A percentile compares a stretch with the other conserved stretches of the same genome.
phyloP scores from a whole-genome alignment of 2,113 vertebrate species.

The Chaetops frenatus region DNA sequence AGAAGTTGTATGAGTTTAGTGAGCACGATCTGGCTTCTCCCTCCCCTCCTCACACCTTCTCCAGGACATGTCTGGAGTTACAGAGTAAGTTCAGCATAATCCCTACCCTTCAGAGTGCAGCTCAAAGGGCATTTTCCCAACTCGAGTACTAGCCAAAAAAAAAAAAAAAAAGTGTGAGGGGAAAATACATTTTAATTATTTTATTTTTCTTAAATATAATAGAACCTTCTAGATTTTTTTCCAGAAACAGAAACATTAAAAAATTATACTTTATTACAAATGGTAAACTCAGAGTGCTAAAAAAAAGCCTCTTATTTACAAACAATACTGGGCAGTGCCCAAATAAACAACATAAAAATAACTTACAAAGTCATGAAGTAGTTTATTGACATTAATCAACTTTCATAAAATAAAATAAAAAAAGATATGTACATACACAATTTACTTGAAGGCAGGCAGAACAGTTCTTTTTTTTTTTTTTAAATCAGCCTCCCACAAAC shows the following conservation, averaged over 20 bases:
- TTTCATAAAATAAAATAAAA: slow-evolving; percentile 90
- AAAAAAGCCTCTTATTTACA: slow-evolving; percentile 93
- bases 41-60: neutral
- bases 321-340: slow-evolving; percentile 93
- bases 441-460: slow-evolving; percentile 84
- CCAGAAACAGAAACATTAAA: slow-evolving; percentile 90
- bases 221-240: slow-evolving; percentile 83
- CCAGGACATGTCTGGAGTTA: neutral
- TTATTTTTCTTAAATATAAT: slow-evolving; percentile 93
- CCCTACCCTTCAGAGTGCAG: neutral
- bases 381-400: slow-evolving; percentile 86
- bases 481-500: slow-evolving; percentile 70
- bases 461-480: slow-evolving; percentile 70
- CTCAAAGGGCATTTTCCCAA: slow-evolving; percentile 8
- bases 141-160: neutral
- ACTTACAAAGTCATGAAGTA: slow-evolving; percentile 92
- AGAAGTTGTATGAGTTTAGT: neutral
- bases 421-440: slow-evolving; percentile 86
- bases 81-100: neutral
- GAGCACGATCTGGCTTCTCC: neutral
- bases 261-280: slow-evolving; percentile 98
- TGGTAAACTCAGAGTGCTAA: slow-evolving; percentile 95
- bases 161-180: slow-evolving; percentile 47
- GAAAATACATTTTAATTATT: slow-evolving; percentile 79
- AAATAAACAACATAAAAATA: slow-evolving; percentile 94